A percentile compares a stretch with the other conserved stretches of the same genome.
Evolutionary conservation across 2,797 vertebrate species (phyloP).

Genomic region (Lophotriccus pileatus): DNA sequence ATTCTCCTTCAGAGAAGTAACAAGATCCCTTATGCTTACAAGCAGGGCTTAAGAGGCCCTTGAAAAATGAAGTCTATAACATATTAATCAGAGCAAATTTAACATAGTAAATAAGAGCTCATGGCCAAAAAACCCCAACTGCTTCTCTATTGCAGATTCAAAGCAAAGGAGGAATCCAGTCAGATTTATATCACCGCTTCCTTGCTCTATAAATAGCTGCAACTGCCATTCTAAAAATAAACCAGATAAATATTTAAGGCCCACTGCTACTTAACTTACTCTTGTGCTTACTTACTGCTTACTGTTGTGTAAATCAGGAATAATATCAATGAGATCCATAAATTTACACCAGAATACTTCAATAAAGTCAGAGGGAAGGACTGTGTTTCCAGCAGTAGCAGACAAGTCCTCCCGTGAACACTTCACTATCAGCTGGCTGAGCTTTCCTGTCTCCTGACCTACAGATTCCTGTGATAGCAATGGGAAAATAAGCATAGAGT

Average conservation of each 20-base stretch:
- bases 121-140: neutral
- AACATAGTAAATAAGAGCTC: neutral
- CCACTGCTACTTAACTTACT: neutral
- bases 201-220: slow-evolving; percentile 23
- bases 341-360: neutral
- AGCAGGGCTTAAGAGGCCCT: neutral
- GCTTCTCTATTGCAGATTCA: neutral
- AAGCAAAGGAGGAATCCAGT: neutral
- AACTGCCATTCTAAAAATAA: slow-evolving; percentile 38
- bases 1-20: neutral
- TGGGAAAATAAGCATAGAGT: fast-evolving
- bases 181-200: slow-evolving; percentile 19
- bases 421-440: neutral
- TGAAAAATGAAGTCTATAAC: neutral
- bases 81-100: neutral
- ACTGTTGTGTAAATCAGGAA: neutral
- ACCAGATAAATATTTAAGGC: slow-evolving; percentile 38
- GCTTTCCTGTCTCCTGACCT: neutral
- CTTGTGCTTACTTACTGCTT: neutral
- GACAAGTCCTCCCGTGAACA: neutral
- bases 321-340: neutral
- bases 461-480: neutral
- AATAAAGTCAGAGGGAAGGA: neutral
- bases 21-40: neutral
- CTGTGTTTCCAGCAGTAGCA: neutral